phyloP scores from a whole-genome alignment of 2,113 vertebrate species.

The Xiphophorus couchianus region DNA sequence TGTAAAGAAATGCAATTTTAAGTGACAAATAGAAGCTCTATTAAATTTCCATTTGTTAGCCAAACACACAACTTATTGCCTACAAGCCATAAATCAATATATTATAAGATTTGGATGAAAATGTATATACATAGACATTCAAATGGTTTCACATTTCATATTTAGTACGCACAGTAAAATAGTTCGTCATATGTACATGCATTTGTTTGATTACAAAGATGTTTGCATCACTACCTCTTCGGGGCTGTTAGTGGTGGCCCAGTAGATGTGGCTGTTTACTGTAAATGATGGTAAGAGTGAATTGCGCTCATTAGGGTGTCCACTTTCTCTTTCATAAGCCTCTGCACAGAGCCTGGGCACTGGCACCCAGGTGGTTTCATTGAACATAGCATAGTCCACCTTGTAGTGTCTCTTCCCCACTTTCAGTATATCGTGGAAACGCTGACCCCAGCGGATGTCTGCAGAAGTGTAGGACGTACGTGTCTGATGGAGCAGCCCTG shows the following conservation, averaged over 20 bases:
- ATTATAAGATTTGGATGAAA: background rate
- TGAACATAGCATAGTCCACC: slow-evolving; percentile 90
- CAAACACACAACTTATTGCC: background rate
- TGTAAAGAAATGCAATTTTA: background rate
- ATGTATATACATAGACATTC: slow-evolving; percentile 46
- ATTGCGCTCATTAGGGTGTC: slow-evolving; percentile 4
- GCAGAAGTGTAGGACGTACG: slow-evolving; percentile 87
- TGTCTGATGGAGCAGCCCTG: slow-evolving; percentile 92
- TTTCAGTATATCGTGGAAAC: slow-evolving; percentile 88
- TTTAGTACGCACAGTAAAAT: background rate
- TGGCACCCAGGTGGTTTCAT: slow-evolving; percentile 86
- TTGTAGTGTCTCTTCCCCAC: slow-evolving; percentile 86
- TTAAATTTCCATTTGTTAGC: background rate
- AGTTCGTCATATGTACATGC: background rate
- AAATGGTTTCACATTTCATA: background rate
- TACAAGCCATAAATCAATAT: background rate
- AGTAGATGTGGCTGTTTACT: background rate
- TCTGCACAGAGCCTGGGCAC: slow-evolving; percentile 88
- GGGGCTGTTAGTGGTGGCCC: background rate
- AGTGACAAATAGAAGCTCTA: background rate
- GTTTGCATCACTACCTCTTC: slow-evolving; percentile 55
- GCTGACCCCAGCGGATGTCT: slow-evolving; percentile 93
- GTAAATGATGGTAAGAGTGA: background rate
- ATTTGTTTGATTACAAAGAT: slow-evolving; percentile 42
- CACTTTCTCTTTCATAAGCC: slow-evolving; percentile 72